Evolutionary conservation across 2,888 invertebrate species (phyloP).

Genomic region (Tetragnatha montana): DNA sequence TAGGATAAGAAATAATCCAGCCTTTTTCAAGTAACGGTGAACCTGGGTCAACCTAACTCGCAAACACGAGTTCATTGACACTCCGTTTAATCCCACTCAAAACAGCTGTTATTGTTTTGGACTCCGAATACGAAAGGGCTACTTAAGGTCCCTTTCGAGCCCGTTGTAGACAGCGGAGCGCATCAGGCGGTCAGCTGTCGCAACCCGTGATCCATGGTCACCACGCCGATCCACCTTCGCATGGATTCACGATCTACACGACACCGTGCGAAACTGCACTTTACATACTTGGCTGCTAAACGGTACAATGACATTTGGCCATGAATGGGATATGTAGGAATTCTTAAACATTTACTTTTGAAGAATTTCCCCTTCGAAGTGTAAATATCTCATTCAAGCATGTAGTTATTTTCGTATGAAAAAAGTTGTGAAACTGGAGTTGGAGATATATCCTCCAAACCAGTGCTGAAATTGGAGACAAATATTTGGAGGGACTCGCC

Average conservation of each 20-base stretch:
- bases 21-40: too few relatives aligned
- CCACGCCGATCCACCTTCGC: neutral
- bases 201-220: neutral
- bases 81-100: neutral
- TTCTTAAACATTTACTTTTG: too few relatives aligned
- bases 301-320: neutral
- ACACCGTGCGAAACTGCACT: neutral
- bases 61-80: neutral
- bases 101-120: neutral
- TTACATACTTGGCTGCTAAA: neutral
- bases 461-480: too few relatives aligned
- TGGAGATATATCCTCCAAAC: too few relatives aligned
- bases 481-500: too few relatives aligned
- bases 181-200: slow-evolving; percentile 24
- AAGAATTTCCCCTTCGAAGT: too few relatives aligned
- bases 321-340: neutral
- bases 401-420: too few relatives aligned
- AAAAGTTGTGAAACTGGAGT: too few relatives aligned
- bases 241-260: neutral
- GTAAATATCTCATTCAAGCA: too few relatives aligned
- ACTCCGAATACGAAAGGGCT: neutral
- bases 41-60: too few relatives aligned
- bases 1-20: too few relatives aligned
- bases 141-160: neutral
- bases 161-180: neutral